A percentile compares a stretch with the other conserved stretches of the same genome.
Evolutionary conservation across 2,113 vertebrate genomes (phyloP).

Genomic region (Hemiscyllium ocellatum): DNA sequence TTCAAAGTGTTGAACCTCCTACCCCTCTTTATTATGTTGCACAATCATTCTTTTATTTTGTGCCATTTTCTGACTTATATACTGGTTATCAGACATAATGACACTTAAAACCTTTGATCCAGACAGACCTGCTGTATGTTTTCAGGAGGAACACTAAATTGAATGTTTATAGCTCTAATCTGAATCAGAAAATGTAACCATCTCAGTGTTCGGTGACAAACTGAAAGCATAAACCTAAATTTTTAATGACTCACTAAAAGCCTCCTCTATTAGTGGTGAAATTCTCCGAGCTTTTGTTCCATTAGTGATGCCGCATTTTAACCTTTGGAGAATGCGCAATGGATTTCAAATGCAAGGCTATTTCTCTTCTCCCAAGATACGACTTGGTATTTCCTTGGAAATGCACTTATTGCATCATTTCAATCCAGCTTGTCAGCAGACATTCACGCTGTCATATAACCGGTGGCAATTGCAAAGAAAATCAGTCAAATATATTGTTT

Average conservation of each 20-base stretch:
- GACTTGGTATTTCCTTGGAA: neutral
- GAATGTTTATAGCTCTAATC: neutral
- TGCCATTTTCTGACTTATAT: neutral
- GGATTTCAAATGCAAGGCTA: neutral
- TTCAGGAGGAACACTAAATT: neutral
- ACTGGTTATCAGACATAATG: neutral
- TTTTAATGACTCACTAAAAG: conserved; percentile 29
- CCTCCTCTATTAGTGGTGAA: neutral
- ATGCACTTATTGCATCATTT: neutral
- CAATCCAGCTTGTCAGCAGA: neutral
- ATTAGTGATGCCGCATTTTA: neutral
- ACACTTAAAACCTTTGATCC: neutral
- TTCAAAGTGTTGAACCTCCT: too few relatives aligned
- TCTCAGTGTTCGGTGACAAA: neutral
- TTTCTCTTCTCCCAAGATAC: neutral
- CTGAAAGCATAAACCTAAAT: neutral
- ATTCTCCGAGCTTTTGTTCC: neutral
- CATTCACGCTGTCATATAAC: neutral
- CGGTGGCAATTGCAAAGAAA: neutral
- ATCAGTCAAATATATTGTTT: neutral
- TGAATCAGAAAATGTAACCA: neutral
- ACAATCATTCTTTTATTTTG: neutral
- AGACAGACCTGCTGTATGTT: neutral
- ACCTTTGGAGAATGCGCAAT: neutral
- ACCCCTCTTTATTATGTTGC: neutral